Conservation (phyloP, 2,113 vertebrate genomes). For the Colossoma macropomum region DNA sequence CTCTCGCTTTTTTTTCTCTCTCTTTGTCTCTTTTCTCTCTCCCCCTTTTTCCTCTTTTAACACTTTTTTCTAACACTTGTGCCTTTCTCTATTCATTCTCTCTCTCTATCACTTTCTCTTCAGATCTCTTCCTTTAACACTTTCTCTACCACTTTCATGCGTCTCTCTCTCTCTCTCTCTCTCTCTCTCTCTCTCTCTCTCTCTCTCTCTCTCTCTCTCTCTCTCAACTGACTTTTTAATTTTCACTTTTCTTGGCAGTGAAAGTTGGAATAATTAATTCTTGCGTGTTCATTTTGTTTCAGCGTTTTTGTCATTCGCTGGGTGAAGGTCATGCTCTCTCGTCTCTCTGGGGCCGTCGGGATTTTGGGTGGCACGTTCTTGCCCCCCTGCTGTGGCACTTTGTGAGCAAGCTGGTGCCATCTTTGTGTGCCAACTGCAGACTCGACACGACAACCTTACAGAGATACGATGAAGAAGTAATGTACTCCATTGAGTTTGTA, state of each 20-base stretch:
- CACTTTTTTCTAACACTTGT: too few relatives aligned
- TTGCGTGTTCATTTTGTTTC: constrained; percentile 24
- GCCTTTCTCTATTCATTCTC: too few relatives aligned
- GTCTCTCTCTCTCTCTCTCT: neutral
- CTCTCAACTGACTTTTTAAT: constrained; percentile 36
- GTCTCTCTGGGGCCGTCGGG: constrained; percentile 16
- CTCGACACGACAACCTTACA: neutral
- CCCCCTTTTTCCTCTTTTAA: constrained; percentile 7
- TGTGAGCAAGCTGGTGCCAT: constrained; percentile 39
- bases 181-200: neutral
- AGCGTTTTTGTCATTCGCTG: constrained; percentile 38
- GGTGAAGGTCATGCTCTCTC: constrained; percentile 43
- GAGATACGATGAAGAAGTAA: neutral
- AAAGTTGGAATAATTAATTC: constrained; percentile 47
- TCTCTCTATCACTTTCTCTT: too few relatives aligned
- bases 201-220: neutral
- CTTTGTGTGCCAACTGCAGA: constrained; percentile 41
- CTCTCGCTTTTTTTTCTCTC: neutral
- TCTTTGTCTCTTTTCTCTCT: neutral
- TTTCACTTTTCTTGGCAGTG: constrained; percentile 50
- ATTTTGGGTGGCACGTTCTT: neutral
- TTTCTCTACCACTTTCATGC: neutral
- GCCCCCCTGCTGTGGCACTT: constrained; percentile 23
- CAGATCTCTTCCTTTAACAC: too few relatives aligned
- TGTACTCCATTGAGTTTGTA: too few relatives aligned